Conservation (phyloP, 2,888 invertebrate species). For the Frankliniella intonsa region DNA sequence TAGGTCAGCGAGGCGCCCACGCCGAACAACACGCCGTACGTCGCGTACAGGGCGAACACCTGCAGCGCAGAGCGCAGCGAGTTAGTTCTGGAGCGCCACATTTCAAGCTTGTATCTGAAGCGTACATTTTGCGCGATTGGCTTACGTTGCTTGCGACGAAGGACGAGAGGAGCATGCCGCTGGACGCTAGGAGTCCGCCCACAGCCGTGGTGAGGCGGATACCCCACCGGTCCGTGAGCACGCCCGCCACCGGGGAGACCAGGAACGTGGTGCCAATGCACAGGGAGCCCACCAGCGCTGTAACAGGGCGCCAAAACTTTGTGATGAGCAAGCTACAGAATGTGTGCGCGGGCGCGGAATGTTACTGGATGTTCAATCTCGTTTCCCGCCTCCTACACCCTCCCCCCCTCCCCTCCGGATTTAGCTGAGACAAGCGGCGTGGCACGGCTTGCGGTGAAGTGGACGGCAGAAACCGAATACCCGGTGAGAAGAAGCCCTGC, state of each 20-base stretch:
- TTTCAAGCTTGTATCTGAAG: no score
- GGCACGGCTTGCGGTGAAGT: not conserved
- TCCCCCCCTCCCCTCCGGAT: not conserved
- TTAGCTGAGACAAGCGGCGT: not conserved
- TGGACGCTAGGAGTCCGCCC: conserved; percentile 73
- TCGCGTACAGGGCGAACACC: conserved; percentile 72
- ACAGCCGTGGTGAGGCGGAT: conserved; percentile 74
- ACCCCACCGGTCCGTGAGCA: conserved; percentile 81
- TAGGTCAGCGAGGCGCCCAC: conserved; percentile 84
- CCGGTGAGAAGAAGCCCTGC: not conserved
- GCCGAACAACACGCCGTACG: conserved; percentile 86
- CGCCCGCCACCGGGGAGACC: conserved; percentile 80
- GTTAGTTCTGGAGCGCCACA: no score
- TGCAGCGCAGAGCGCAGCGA: conserved; percentile 38
- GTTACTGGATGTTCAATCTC: no score
- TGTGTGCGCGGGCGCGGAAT: no score
- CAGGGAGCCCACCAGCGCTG: conserved; percentile 85
- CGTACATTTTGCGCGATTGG: not conserved
- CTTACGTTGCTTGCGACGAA: conserved; percentile 56
- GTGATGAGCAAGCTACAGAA: not conserved
- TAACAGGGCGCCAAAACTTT: conserved; percentile 45
- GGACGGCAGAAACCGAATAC: conserved; percentile 19
- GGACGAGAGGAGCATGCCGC: conserved; percentile 76
- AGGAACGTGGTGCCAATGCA: conserved; percentile 86
- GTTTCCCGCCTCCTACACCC: not conserved